phyloP scores from a whole-genome alignment of 2,797 vertebrate genomes.

The Cyprinodon diabolis region DNA sequence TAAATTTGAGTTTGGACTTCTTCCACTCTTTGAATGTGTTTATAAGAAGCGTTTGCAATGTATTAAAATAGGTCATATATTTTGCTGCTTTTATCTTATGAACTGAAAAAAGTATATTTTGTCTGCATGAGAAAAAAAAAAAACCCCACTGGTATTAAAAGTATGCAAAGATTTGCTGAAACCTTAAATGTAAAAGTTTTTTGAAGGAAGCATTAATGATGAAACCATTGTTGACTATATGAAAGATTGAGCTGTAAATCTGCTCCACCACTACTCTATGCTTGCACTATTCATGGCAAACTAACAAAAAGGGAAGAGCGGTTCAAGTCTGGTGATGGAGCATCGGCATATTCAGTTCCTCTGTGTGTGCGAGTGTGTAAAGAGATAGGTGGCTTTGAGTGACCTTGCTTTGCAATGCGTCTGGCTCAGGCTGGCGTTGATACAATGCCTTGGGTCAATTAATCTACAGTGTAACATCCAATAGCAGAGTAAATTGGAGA shows the following conservation, averaged over 20 bases:
- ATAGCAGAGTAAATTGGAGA: conserved; percentile 64
- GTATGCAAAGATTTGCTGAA: not conserved
- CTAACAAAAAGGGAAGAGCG: conserved; percentile 41
- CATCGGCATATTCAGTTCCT: conserved; percentile 13
- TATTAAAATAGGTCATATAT: not conserved
- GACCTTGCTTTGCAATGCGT: conserved; percentile 40
- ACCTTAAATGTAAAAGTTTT: not conserved
- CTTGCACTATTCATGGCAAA: conserved; percentile 22
- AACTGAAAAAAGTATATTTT: not conserved
- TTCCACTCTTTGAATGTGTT: not conserved
- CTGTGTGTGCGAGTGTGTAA: conserved; percentile 10
- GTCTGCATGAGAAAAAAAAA: not conserved
- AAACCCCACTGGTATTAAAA: not conserved
- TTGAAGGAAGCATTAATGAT: not conserved
- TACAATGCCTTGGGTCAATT: conserved; percentile 55
- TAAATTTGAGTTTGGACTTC: not conserved
- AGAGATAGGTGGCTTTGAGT: conserved; percentile 54
- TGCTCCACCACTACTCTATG: conserved; percentile 41
- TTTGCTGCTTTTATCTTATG: not conserved
- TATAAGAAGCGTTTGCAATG: not conserved
- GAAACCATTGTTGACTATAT: not conserved
- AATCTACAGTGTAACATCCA: conserved; percentile 68
- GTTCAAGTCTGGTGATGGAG: conserved; percentile 26
- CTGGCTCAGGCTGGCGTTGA: conserved; percentile 54
- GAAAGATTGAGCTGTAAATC: conserved; percentile 48